Conservation (phyloP, 2,797 vertebrate genomes). For the Schizothorax lantsangensis region DNA sequence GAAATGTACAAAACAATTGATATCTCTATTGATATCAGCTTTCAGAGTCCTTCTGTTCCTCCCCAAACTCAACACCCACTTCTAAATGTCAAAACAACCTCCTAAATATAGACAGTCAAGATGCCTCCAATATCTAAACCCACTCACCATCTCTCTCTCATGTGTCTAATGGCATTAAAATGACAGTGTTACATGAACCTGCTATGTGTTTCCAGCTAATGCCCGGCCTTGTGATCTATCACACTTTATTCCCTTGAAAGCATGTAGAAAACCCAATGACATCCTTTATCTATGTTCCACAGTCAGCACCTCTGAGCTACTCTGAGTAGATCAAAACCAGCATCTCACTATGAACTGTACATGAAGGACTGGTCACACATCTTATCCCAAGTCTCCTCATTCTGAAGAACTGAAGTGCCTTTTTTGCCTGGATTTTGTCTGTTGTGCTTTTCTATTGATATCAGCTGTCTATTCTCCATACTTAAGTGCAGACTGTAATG, state of each 20-base stretch:
- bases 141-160: background rate
- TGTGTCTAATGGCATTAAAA: slow-evolving; percentile 4
- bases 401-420: background rate
- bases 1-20: background rate
- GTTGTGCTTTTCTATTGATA: background rate
- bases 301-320: background rate
- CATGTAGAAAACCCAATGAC: slow-evolving; percentile 6
- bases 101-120: slow-evolving; percentile 37
- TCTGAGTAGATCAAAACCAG: background rate
- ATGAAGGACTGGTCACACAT: background rate
- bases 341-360: background rate
- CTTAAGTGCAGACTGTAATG: background rate
- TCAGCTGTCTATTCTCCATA: background rate
- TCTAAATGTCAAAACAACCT: background rate
- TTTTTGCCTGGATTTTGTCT: background rate
- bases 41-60: background rate
- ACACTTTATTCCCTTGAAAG: background rate
- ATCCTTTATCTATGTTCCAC: background rate
- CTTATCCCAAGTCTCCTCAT: background rate
- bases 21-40: slow-evolving; percentile 5
- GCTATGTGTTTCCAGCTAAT: slow-evolving; percentile 2
- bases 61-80: slow-evolving; percentile 1
- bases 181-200: background rate
- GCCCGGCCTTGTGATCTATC: background rate
- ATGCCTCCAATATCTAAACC: slow-evolving; percentile 4